phyloP scores from a whole-genome alignment of 2,797 vertebrate species.

The Agapornis canus region DNA sequence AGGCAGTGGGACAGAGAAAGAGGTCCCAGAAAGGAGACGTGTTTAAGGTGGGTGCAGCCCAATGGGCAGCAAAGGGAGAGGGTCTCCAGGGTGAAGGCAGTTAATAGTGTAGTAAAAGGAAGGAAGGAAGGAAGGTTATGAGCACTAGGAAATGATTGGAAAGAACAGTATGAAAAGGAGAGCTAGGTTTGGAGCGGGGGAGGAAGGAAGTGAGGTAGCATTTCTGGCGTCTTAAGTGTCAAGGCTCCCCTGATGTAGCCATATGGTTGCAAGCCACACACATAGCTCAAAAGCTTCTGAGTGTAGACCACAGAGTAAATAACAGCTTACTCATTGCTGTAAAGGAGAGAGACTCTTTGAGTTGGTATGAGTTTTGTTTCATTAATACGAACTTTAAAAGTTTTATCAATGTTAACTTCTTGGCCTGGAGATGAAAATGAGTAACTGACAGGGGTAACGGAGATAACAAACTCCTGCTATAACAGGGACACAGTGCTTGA shows the following conservation, averaged over 20 bases:
- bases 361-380: not conserved
- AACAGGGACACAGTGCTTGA: not conserved
- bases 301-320: not conserved
- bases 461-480: not conserved
- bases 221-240: not conserved
- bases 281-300: not conserved
- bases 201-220: slow-evolving; percentile 34
- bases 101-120: rapidly evolving
- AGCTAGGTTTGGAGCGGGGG: not conserved
- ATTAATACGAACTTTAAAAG: not conserved
- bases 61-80: not conserved
- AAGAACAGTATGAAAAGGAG: not conserved
- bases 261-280: slow-evolving; percentile 6
- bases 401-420: not conserved
- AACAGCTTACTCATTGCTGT: not conserved
- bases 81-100: not conserved
- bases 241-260: not conserved
- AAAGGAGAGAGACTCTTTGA: not conserved
- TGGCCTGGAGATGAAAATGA: not conserved
- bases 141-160: not conserved
- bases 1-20: not conserved
- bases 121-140: not conserved
- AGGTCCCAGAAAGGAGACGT: not conserved
- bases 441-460: not conserved
- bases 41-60: not conserved